A percentile compares a stretch with the other conserved stretches of the same genome.
These are phyloP conservation scores for Scolopax bukidnonensis DNA, from an alignment of 2,797 vertebrate species.

Conservation along the genomic window DNA sequence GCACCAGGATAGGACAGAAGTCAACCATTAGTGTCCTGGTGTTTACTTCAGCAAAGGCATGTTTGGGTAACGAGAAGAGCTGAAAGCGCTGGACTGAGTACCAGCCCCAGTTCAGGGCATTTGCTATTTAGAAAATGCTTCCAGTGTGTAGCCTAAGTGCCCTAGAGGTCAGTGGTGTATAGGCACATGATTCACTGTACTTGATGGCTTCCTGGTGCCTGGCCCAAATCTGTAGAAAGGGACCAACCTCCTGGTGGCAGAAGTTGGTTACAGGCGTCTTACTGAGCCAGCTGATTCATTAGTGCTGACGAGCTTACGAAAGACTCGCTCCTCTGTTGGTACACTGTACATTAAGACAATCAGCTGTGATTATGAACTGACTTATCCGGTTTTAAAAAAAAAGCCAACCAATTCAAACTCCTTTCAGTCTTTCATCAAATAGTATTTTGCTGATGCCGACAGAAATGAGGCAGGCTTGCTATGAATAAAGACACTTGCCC, in stretches of 20 bases:
- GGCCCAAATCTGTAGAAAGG: neutral
- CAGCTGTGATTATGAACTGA: neutral
- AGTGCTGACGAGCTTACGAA: neutral
- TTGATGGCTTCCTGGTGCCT: neutral
- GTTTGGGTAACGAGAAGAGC: neutral
- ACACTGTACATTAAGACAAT: neutral
- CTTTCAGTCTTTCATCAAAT: neutral
- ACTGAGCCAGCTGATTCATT: neutral
- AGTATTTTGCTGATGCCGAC: neutral
- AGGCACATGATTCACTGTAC: neutral
- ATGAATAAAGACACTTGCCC: neutral
- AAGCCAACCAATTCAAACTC: neutral
- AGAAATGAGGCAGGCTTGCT: neutral
- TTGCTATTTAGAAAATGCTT: neutral
- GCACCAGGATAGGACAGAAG: neutral
- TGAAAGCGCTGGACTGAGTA: neutral
- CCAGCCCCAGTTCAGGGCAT: neutral
- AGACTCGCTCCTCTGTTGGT: neutral
- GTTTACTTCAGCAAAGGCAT: neutral
- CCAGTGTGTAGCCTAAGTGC: neutral
- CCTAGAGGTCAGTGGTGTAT: neutral
- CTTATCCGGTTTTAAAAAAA: neutral
- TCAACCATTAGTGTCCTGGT: neutral
- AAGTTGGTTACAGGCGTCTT: accelerated
- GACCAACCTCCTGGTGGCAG: neutral